Evolutionary conservation across 1,140 invertebrate genomes (phyloP).

Genomic region (Lepeophtheirus salmonis): DNA sequence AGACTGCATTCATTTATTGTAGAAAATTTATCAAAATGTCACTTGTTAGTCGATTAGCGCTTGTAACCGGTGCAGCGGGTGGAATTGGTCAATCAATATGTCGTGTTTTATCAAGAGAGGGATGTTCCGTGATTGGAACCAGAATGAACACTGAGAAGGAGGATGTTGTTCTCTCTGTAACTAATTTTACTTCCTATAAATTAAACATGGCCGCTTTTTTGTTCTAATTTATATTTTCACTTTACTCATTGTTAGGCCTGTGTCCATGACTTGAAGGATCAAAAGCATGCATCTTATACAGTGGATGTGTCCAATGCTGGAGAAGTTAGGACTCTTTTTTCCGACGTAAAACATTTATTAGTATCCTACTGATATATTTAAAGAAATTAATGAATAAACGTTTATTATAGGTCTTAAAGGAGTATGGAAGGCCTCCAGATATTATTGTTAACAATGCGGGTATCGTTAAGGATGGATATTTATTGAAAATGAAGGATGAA

Average conservation of each 20-base stretch:
- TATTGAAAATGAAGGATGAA: slow-evolving; percentile 52
- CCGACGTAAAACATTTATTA: too few species aligned
- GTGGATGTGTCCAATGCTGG: slow-evolving; percentile 42
- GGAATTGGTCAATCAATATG: slow-evolving; percentile 66
- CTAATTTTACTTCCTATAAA: slow-evolving; percentile 19
- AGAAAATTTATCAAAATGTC: too few species aligned
- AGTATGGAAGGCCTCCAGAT: slow-evolving; percentile 42
- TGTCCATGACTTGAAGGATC: slow-evolving; percentile 28
- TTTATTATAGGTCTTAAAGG: slow-evolving; percentile 35
- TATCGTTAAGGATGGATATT: slow-evolving; percentile 57
- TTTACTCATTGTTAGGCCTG: too few species aligned
- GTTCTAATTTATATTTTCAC: slow-evolving; percentile 8
- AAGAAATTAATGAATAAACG: too few species aligned
- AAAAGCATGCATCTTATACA: slow-evolving; percentile 34
- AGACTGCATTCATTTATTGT: too few species aligned
- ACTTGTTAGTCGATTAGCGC: slow-evolving; percentile 37
- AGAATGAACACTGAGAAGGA: slow-evolving; percentile 48
- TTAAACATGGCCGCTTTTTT: background rate
- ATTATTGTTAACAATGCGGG: slow-evolving; percentile 76
- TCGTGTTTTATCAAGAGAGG: slow-evolving; percentile 50
- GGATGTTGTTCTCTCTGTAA: slow-evolving; percentile 35
- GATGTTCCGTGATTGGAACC: slow-evolving; percentile 55
- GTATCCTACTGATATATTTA: too few species aligned
- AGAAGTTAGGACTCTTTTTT: slow-evolving; percentile 36
- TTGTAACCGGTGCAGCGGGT: slow-evolving; percentile 58